phyloP scores from a whole-genome alignment of 2,797 vertebrate genomes.

The Morus bassanus region DNA sequence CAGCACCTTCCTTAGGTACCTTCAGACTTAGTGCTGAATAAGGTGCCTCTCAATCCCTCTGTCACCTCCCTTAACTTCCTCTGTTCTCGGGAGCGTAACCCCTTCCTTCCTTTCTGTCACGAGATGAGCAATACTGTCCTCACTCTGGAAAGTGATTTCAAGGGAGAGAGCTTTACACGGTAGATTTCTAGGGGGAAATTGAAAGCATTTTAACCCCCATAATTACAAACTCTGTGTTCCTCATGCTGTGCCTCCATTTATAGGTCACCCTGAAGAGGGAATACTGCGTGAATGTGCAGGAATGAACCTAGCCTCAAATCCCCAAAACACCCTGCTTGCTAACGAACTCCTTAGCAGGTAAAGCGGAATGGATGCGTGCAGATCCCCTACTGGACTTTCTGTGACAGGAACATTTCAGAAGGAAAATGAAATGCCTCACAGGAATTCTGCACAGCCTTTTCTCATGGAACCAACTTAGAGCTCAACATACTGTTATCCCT shows the following conservation, averaged over 20 bases:
- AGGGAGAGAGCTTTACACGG: background rate
- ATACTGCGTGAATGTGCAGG: background rate
- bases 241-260: background rate
- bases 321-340: background rate
- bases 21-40: background rate
- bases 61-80: background rate
- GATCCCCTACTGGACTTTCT: background rate
- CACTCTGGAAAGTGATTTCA: background rate
- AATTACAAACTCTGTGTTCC: background rate
- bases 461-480: background rate
- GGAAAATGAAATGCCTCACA: background rate
- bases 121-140: background rate
- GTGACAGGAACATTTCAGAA: background rate
- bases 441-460: background rate
- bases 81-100: background rate
- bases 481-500: background rate
- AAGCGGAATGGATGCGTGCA: background rate
- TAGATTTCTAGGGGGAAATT: background rate
- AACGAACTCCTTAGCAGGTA: background rate
- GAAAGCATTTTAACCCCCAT: background rate
- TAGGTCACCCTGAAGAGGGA: background rate
- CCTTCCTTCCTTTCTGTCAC: background rate
- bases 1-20: background rate
- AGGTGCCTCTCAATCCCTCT: background rate
- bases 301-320: background rate